Conservation (phyloP, 2,113 vertebrate genomes). For the Coturnix japonica region DNA sequence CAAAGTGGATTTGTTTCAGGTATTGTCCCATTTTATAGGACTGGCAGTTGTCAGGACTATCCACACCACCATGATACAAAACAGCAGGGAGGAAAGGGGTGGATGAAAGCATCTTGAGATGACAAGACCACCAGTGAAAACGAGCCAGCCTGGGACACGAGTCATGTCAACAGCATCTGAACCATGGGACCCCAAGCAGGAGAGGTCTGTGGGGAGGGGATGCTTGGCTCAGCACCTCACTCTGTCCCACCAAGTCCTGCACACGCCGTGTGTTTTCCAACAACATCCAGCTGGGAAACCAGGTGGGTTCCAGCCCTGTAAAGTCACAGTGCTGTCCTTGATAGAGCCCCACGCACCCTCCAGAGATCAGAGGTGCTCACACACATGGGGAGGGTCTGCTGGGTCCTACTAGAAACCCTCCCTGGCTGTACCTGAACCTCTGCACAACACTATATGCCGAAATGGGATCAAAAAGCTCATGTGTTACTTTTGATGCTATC, state of each 20-base stretch:
- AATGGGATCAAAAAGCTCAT: not conserved
- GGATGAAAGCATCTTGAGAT: not conserved
- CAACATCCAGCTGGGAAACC: slow-evolving; percentile 48
- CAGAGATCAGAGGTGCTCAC: not conserved
- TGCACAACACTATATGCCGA: not conserved
- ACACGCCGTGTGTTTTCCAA: not conserved
- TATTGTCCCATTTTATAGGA: not conserved
- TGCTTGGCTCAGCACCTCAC: not conserved
- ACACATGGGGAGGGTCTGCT: not conserved
- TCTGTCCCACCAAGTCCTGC: not conserved
- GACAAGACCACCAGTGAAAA: not conserved
- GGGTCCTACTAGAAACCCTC: not conserved
- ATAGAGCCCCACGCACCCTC: not conserved
- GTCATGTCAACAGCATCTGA: not conserved
- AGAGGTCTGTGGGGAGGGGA: not conserved
- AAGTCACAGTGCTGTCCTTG: not conserved
- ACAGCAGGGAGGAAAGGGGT: not conserved
- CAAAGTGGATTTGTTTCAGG: not conserved
- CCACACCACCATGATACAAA: not conserved
- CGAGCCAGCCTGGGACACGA: not conserved
- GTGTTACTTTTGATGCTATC: slow-evolving; percentile 14
- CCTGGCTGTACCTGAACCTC: not conserved
- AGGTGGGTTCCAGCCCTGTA: slow-evolving; percentile 45
- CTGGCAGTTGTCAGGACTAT: not conserved
- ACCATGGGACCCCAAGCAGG: not conserved